Evolutionary conservation across 1,140 invertebrate genomes (phyloP).

Genomic region (Drosophila teissieri): DNA sequence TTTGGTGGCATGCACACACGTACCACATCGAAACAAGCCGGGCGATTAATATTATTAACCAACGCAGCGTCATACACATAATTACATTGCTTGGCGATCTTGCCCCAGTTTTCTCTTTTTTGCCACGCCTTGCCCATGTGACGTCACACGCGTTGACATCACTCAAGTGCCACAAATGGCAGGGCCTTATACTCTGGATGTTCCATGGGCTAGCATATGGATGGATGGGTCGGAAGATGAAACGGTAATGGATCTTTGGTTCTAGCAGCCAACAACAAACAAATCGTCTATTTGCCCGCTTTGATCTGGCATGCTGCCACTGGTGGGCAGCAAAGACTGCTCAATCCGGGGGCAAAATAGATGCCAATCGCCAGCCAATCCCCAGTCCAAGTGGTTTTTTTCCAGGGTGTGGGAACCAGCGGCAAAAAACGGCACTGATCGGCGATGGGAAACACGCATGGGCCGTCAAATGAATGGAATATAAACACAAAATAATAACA

Average conservation of each 20-base stretch:
- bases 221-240: constrained; percentile 5
- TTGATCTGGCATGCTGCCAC: constrained; percentile 68
- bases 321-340: constrained; percentile 36
- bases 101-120: constrained; percentile 58
- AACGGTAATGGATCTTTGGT: constrained; percentile 39
- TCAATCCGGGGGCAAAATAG: constrained; percentile 37
- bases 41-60: constrained; percentile 52
- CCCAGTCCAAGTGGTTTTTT: constrained; percentile 24
- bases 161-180: constrained; percentile 28
- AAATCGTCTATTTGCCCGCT: constrained; percentile 51
- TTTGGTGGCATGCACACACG: constrained; percentile 41
- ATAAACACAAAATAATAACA: constrained; percentile 76
- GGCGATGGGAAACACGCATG: constrained; percentile 53
- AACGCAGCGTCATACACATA: constrained; percentile 53
- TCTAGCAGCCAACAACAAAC: constrained; percentile 35
- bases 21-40: constrained; percentile 19
- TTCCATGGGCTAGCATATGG: neutral
- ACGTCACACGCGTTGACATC: constrained; percentile 68
- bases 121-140: constrained; percentile 24
- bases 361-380: constrained; percentile 20
- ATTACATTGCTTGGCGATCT: constrained; percentile 57
- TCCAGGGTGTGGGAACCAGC: constrained; percentile 17
- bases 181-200: neutral
- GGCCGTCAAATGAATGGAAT: constrained; percentile 55
- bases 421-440: constrained; percentile 30